Evolutionary conservation across 2,113 vertebrate genomes (phyloP), one percentile per base, ranked within the genome.

Genomic region (Neomonachus schauinslandi): DNA sequence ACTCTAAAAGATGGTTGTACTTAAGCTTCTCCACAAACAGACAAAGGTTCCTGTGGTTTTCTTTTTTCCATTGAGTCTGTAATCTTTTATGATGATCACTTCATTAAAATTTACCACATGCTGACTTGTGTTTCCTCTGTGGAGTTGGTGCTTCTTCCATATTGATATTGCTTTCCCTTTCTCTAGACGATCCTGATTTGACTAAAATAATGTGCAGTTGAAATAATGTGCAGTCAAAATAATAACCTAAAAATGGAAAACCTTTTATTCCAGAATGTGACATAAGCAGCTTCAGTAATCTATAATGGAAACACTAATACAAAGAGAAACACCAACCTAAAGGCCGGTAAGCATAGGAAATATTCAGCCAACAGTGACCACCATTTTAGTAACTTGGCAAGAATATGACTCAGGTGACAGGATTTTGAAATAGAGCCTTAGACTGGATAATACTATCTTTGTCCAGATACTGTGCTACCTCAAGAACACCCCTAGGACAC

Each of bases 81-180:
- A 87, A 84, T 69, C 84, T 90, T 69, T 69, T 63, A 22, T 80
- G 74, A 83, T n/a, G 80, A 84, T 80, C 61, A 71, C 74, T 86
- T 95, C 16, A 13, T 83, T 92, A 61, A 92, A 83, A 95, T 26
- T 5, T 28, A 83, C 74, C 3, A 2, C 61, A 65, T 2, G 36
- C 55, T 95, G 51, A 46, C 72, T 72, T 90, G 72, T 33, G 57
- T 65, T 79, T 89, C 67, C 67, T 82, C 53, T 7, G 26, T 36
- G 31, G 42, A 69, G 51, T 10, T 59, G 49, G n/a, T 13, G 22
- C 57, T 89, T 93, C 79, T 57, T 82, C 19, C 21, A 10, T 28
- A 14, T 21, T 14, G 61, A 67, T 72, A 65, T 33, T 18, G 26
- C 13, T 72, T 69, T 72, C 55, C 28, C 24, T 81, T 80, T 67